Conservation (phyloP, 2,113 vertebrate species). For the Pituophis catenifer region DNA sequence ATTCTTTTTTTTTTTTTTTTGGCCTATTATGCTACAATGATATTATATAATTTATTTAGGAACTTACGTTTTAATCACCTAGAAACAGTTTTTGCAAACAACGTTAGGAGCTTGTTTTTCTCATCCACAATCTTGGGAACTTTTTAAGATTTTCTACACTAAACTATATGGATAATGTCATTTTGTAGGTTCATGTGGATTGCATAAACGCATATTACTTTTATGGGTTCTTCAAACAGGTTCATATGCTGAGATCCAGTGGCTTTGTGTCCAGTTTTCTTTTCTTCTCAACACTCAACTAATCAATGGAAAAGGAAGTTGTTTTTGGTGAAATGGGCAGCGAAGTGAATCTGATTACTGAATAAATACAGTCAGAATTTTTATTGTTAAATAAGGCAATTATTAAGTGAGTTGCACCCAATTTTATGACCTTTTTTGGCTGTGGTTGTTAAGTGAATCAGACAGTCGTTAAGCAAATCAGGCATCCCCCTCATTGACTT, state of each 20-base stretch:
- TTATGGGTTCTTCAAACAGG: not conserved
- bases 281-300: not conserved
- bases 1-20: not conserved
- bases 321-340: not conserved
- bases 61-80: not conserved
- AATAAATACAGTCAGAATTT: not conserved
- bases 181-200: not conserved
- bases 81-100: not conserved
- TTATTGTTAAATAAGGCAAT: not conserved
- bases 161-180: not conserved
- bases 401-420: not conserved
- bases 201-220: not conserved
- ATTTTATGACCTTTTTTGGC: not conserved
- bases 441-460: not conserved
- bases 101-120: not conserved
- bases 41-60: not conserved
- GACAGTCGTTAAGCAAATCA: not conserved
- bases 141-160: not conserved
- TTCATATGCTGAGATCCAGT: not conserved
- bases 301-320: not conserved
- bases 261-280: not conserved
- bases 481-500: not conserved
- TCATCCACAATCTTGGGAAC: not conserved
- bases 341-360: not conserved
- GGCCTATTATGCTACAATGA: not conserved